phyloP scores from a whole-genome alignment of 2,113 vertebrate species.

The Redunca redunca region DNA sequence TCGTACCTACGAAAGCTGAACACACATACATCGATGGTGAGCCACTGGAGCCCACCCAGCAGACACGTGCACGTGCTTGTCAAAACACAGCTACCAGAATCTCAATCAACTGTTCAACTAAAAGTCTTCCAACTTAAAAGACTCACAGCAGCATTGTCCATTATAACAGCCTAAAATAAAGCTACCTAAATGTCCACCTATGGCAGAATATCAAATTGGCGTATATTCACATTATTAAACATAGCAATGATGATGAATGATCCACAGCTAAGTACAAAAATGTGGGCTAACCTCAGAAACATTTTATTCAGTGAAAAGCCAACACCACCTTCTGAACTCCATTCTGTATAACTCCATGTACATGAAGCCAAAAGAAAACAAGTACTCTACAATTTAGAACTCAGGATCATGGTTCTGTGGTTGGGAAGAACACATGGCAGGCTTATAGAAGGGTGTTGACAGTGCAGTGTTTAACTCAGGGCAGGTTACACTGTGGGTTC shows the following conservation, averaged over 20 bases:
- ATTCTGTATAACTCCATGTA: background rate
- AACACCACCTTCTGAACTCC: background rate
- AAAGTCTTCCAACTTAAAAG: background rate
- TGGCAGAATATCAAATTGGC: background rate
- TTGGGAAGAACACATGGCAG: background rate
- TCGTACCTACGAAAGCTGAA: accelerated
- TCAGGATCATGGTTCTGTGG: background rate
- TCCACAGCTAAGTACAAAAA: background rate
- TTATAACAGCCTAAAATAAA: background rate
- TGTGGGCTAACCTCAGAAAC: background rate
- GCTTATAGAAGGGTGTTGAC: background rate
- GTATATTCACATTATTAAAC: background rate
- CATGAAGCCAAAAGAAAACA: background rate
- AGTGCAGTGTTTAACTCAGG: accelerated
- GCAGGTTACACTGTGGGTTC: background rate
- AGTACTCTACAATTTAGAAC: background rate
- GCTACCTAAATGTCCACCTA: background rate
- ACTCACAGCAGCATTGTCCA: background rate
- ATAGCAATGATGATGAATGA: background rate
- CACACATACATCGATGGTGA: accelerated
- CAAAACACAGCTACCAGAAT: background rate
- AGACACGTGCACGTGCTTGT: background rate
- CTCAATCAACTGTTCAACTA: background rate
- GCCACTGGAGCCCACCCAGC: background rate
- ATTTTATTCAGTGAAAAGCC: background rate